phyloP scores from a whole-genome alignment of 1,140 invertebrate species.

The Ips typographus region DNA sequence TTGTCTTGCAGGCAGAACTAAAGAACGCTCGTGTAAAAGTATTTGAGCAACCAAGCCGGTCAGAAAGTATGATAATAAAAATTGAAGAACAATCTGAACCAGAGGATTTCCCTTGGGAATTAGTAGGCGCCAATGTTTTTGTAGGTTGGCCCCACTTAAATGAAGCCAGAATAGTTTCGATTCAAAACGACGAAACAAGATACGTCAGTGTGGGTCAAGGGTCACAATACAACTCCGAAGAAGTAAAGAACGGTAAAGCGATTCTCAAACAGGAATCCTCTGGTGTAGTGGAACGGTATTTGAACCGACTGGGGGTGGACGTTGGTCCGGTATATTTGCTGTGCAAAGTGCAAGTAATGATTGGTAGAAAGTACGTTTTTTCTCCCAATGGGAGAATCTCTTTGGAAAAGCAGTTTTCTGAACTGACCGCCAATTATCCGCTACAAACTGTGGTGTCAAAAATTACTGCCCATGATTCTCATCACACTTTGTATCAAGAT shows the following conservation, averaged over 20 bases:
- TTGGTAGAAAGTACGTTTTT: constrained; percentile 65
- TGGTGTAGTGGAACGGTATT: constrained; percentile 51
- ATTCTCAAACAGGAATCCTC: constrained; percentile 2
- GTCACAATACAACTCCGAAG: constrained; percentile 36
- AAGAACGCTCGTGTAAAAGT: constrained; percentile 78
- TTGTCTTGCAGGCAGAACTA: constrained; percentile 58
- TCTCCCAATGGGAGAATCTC: constrained; percentile 60
- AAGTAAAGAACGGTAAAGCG: constrained; percentile 11
- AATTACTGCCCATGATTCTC: constrained; percentile 56
- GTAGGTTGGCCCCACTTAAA: constrained; percentile 88
- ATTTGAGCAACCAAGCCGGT: constrained; percentile 79
- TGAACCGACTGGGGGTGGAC: constrained; percentile 69
- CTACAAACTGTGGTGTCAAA: constrained; percentile 68
- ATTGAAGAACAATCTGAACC: constrained; percentile 55
- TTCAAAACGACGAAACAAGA: constrained; percentile 53
- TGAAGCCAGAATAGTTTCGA: constrained; percentile 66
- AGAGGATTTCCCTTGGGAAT: constrained; percentile 56
- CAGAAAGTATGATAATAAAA: constrained; percentile 80
- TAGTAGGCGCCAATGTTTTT: constrained; percentile 73
- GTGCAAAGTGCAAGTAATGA: constrained; percentile 71
- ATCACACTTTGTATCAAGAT: constrained; percentile 47
- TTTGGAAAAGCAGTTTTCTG: constrained; percentile 70
- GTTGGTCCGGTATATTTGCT: constrained; percentile 71
- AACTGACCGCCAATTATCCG: constrained; percentile 61
- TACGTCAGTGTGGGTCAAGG: constrained; percentile 34